phyloP scores from a whole-genome alignment of 2,888 invertebrate species.

The Camptogramma bilineatum region DNA sequence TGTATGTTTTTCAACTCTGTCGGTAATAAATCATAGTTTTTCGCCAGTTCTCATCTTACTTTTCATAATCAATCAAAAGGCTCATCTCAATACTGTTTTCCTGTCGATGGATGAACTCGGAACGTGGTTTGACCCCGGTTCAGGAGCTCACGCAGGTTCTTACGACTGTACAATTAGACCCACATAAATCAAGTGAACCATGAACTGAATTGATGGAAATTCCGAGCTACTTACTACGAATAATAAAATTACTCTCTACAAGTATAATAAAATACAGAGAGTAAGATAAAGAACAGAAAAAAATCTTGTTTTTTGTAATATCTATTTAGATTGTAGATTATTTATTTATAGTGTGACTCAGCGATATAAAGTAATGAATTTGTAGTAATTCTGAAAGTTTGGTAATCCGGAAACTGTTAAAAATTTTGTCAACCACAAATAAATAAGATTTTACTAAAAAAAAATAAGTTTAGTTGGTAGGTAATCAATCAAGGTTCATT shows the following conservation, averaged over 20 bases:
- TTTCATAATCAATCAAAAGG: constrained; percentile 19
- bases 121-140: constrained; percentile 19
- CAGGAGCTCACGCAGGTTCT: constrained; percentile 23
- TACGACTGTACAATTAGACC: constrained; percentile 15
- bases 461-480: no score
- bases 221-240: not conserved
- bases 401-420: no score
- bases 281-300: no score
- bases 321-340: no score
- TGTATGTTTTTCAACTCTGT: not conserved
- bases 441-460: no score
- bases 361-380: no score
- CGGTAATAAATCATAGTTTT: constrained; percentile 1
- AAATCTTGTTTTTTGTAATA: no score
- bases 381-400: no score
- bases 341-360: no score
- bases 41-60: not conserved
- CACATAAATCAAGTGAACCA: constrained; percentile 16
- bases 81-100: constrained; percentile 17
- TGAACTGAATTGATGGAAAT: constrained; percentile 10
- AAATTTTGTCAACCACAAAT: no score
- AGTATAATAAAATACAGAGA: no score
- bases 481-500: no score
- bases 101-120: constrained; percentile 18
- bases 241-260: not conserved